Base-by-base conservation (phyloP, 1,140 invertebrate species). In the Lasioglossum baleicum region DNA sequence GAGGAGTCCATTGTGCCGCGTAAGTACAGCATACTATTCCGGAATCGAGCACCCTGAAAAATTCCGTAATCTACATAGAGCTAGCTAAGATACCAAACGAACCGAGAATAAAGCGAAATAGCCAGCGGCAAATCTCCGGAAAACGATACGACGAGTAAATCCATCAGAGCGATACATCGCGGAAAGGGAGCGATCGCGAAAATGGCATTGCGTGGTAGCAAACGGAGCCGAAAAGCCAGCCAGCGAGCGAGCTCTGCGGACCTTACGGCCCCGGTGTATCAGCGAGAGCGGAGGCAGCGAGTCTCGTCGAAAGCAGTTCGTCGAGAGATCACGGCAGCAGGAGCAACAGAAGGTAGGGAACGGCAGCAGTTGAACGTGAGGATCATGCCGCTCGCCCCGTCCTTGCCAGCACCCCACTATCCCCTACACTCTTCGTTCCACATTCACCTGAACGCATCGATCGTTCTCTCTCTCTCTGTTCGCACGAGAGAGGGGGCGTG, bases 321-420 rank as follows among this genome's bases (percentile, higher is more conserved):
- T 69, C 73, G 76, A 85, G 73, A 83, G 85, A 86, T 86, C 85
- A 86, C 85, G 61, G 84, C 70, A 80, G 85, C 85, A 83, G 85
- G 84, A 86, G 84, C 84, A 83, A 86, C 84, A 80, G 80, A 84
- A 79, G 81, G 79, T 83, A 80, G 66, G 74, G 67, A 86, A 81
- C 77, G 69, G 87, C 83, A 88, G 87, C 88, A 87, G 80, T 80
- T 77, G 71, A 60, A 75, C 78, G 79, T 20, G 77, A 80, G 60
- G 80, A 84, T 85, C 78, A 83, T 86, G 69, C 81, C 64, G 31
- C 8, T 35, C 53, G 44, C 58, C 68, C 83, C 67, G 44, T 75
- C 68, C 81, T 67, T 35, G 63, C 64, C n/a, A n/a, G 7, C 58
- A 40, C 64, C 44, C 63, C 73, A 42, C 68, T 60, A 35, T 53